These are phyloP conservation scores for Pentalonia nigronervosa DNA, from an alignment of 1,140 invertebrate species.

Conservation along the genomic window DNA sequence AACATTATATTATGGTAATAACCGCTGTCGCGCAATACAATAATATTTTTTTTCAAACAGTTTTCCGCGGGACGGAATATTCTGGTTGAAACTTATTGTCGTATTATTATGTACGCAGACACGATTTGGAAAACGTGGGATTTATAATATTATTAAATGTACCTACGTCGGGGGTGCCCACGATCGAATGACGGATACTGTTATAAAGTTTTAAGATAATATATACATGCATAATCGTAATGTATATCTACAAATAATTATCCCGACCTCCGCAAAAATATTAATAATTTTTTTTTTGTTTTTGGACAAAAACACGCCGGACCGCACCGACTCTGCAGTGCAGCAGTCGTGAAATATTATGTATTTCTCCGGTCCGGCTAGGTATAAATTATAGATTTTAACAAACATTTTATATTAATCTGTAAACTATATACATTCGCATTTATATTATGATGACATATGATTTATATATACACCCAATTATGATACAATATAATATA, in stretches of 20 bases:
- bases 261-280: constrained; percentile 20
- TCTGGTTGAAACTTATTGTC: background rate
- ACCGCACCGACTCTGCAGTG: background rate
- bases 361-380: background rate
- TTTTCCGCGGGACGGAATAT: background rate
- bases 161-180: background rate
- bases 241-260: background rate
- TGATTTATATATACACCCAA: background rate
- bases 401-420: background rate
- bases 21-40: background rate
- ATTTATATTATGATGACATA: background rate
- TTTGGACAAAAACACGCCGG: background rate
- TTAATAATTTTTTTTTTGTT: background rate
- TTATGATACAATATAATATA: background rate
- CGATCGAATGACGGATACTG: background rate
- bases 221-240: background rate
- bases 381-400: background rate
- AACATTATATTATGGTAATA: background rate
- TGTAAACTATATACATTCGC: background rate
- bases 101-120: background rate
- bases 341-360: background rate
- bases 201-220: background rate
- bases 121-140: constrained; percentile 2
- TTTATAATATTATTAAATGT: background rate
- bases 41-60: background rate